Evolutionary conservation across 2,888 invertebrate genomes (phyloP).

Genomic region (Ectobius pallidus): DNA sequence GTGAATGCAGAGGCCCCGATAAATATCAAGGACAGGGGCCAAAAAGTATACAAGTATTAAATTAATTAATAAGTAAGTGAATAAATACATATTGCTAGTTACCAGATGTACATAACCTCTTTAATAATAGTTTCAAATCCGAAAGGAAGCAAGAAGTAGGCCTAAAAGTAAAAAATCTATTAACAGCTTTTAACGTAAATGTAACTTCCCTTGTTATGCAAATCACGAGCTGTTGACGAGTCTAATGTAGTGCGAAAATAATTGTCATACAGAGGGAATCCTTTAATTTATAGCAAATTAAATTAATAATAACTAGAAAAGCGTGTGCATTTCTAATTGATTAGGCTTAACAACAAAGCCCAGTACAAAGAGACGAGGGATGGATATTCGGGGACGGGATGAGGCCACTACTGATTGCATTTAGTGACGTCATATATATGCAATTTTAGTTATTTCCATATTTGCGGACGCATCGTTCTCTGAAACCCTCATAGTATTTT

Average conservation of each 20-base stretch:
- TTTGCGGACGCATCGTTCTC: not conserved
- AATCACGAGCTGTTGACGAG: slow-evolving; percentile 16
- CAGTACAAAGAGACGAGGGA: too few species aligned
- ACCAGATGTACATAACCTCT: too few species aligned
- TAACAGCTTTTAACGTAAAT: not conserved
- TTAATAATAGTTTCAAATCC: too few species aligned
- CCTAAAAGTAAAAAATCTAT: slow-evolving; percentile 11
- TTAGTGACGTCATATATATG: too few species aligned
- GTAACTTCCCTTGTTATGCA: not conserved
- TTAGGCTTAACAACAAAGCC: slow-evolving; percentile 13
- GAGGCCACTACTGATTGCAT: too few species aligned
- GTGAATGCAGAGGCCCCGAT: too few species aligned
- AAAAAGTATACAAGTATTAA: too few species aligned
- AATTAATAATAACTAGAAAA: slow-evolving; percentile 17
- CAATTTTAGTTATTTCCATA: slow-evolving; percentile 1
- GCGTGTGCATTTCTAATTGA: slow-evolving; percentile 16
- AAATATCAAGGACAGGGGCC: too few species aligned
- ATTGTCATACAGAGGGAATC: not conserved
- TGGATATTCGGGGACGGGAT: too few species aligned
- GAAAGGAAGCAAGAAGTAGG: too few species aligned
- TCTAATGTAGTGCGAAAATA: slow-evolving; percentile 32
- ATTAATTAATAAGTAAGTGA: too few species aligned
- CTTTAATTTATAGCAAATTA: slow-evolving; percentile 20
- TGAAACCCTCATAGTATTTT: not conserved
- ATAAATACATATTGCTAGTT: too few species aligned